Evolutionary conservation across 1,140 invertebrate genomes (phyloP).

Genomic region (Muscidifurax raptorellus): DNA sequence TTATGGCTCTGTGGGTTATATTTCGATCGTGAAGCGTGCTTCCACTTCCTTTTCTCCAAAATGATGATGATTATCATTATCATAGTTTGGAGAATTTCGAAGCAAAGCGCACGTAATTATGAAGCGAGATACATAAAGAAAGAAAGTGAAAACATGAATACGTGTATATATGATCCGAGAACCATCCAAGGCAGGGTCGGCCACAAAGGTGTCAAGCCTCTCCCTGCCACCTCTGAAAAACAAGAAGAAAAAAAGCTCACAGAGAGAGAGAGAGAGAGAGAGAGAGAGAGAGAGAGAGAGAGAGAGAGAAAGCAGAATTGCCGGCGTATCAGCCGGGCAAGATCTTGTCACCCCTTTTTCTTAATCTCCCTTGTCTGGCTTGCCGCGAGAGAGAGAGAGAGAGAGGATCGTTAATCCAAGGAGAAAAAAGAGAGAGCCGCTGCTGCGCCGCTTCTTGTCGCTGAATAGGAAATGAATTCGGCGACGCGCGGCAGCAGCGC

Average conservation of each 20-base stretch:
- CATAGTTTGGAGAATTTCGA: too few species aligned
- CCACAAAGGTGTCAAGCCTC: background rate
- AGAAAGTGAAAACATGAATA: too few species aligned
- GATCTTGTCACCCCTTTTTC: constrained; percentile 11
- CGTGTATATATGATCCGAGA: too few species aligned
- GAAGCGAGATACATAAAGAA: too few species aligned
- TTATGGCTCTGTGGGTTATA: background rate
- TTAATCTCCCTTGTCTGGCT: constrained; percentile 6
- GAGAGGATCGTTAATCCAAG: constrained; percentile 38
- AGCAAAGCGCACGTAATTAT: too few species aligned
- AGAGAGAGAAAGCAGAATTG: constrained; percentile 23
- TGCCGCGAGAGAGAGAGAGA: background rate
- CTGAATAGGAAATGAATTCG: constrained; percentile 62
- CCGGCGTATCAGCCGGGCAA: constrained; percentile 7
- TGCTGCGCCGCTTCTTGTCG: constrained; percentile 51
- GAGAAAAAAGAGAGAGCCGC: constrained; percentile 24
- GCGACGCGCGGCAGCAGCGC: constrained; percentile 53
- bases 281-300: background rate
- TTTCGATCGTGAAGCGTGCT: background rate
- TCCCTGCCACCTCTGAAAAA: too few species aligned
- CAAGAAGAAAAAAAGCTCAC: background rate
- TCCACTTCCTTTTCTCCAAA: too few species aligned
- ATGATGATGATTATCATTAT: too few species aligned
- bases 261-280: too few species aligned
- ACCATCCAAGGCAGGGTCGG: background rate